phyloP scores from a whole-genome alignment of 2,797 vertebrate genomes.

The Amblyraja radiata region DNA sequence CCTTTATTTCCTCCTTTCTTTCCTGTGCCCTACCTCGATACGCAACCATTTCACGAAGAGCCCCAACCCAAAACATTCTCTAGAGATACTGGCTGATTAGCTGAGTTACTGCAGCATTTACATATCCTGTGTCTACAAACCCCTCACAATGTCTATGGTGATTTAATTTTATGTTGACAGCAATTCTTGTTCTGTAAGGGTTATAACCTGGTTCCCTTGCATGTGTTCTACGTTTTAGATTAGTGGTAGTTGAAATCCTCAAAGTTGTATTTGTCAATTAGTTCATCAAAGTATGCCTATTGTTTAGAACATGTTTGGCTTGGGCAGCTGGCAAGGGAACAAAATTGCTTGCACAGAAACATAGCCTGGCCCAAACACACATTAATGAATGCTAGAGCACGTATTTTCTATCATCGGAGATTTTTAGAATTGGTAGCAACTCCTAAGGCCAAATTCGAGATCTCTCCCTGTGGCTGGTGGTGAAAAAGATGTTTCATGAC shows the following conservation, averaged over 20 bases:
- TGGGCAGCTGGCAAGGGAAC: neutral
- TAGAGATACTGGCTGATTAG: too few relatives aligned
- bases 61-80: too few relatives aligned
- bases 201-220: neutral
- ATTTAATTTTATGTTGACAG: neutral
- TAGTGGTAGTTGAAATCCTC: neutral
- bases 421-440: neutral
- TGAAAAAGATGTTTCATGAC: neutral
- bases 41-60: too few relatives aligned
- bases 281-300: too few relatives aligned
- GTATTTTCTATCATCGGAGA: neutral
- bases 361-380: neutral
- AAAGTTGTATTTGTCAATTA: neutral
- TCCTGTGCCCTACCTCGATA: too few relatives aligned
- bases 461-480: neutral
- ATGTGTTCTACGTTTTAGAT: neutral
- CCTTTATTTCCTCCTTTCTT: too few relatives aligned
- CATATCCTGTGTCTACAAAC: too few relatives aligned
- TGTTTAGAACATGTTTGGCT: neutral
- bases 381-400: neutral
- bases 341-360: neutral
- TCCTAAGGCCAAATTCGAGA: neutral
- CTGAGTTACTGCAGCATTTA: too few relatives aligned
- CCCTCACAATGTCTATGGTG: too few relatives aligned
- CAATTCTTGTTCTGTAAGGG: neutral